Percentiles rank a stretch among this genome's conserved stretches.
Conservation (phyloP, 2,888 invertebrate species). For the Omphaloscelis lunosa region DNA sequence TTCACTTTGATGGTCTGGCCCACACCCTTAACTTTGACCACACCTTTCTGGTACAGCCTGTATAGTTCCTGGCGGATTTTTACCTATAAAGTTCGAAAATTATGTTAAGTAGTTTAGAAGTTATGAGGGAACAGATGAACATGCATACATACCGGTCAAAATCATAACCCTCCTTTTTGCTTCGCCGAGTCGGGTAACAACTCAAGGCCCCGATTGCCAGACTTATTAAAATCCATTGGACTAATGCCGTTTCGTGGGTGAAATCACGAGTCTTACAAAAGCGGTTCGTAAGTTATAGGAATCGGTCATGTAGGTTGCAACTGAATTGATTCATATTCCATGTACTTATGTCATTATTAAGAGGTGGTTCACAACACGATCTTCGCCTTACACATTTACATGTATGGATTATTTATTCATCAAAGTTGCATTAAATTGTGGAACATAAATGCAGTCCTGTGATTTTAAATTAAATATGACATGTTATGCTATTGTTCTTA, state of each 20-base stretch:
- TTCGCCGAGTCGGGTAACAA: too few relatives aligned
- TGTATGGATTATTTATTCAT: slow-evolving; percentile 10
- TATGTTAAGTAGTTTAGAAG: too few relatives aligned
- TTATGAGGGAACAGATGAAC: too few relatives aligned
- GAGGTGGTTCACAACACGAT: slow-evolving; percentile 42
- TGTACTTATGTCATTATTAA: slow-evolving; percentile 4
- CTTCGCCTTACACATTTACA: slow-evolving; percentile 41
- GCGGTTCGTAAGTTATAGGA: background rate
- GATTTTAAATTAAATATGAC: slow-evolving; percentile 3
- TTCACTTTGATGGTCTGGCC: too few relatives aligned
- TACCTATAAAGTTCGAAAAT: background rate
- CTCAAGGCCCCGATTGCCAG: background rate
- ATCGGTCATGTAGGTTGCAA: background rate
- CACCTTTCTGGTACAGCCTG: too few relatives aligned
- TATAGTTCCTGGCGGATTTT: background rate
- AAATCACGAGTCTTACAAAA: background rate
- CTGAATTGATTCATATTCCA: slow-evolving; percentile 9
- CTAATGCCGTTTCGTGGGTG: background rate
- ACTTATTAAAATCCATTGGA: background rate
- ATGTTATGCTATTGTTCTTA: slow-evolving; percentile 5
- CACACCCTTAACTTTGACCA: too few relatives aligned
- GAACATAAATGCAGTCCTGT: background rate
- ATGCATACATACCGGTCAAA: too few relatives aligned
- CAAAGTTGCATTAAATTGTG: slow-evolving; percentile 4
- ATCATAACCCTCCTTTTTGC: too few relatives aligned